Conservation (phyloP, 2,797 vertebrate genomes). For the Microtus californicus region DNA sequence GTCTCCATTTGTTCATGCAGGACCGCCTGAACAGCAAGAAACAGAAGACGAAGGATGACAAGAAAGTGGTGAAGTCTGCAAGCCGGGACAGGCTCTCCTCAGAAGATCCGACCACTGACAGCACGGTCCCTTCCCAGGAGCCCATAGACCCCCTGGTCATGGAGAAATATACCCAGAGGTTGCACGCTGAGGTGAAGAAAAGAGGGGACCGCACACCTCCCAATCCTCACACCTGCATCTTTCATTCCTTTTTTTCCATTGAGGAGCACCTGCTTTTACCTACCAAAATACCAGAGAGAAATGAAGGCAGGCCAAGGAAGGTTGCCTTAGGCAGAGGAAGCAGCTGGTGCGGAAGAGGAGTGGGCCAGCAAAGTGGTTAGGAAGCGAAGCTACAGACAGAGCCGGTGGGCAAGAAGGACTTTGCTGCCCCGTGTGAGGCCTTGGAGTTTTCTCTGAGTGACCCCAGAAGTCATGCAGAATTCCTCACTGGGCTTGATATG, state of each 20-base stretch:
- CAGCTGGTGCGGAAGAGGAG: neutral
- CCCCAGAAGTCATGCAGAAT: neutral
- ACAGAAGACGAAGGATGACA: constrained; percentile 85
- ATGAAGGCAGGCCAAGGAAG: neutral
- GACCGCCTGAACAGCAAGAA: constrained; percentile 84
- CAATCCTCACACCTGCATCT: neutral
- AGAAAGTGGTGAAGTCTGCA: constrained; percentile 78
- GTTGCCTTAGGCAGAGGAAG: neutral
- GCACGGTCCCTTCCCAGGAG: constrained; percentile 42
- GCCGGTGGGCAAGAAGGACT: neutral
- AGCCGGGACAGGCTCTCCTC: constrained; percentile 35
- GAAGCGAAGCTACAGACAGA: neutral
- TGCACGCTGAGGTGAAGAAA: constrained; percentile 86
- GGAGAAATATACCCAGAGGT: constrained; percentile 86
- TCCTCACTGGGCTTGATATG: neutral
- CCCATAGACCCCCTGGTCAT: constrained; percentile 78
- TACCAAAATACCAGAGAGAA: neutral
- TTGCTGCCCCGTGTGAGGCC: neutral
- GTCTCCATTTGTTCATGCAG: constrained; percentile 71
- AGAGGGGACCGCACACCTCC: neutral
- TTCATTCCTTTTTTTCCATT: neutral
- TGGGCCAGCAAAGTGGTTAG: neutral
- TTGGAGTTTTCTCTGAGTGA: neutral
- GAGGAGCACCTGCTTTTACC: neutral
- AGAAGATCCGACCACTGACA: neutral